A percentile compares a stretch with the other conserved stretches of the same genome.
Evolutionary conservation across 2,113 vertebrate species (phyloP).

Genomic region (Cyanistes caeruleus): DNA sequence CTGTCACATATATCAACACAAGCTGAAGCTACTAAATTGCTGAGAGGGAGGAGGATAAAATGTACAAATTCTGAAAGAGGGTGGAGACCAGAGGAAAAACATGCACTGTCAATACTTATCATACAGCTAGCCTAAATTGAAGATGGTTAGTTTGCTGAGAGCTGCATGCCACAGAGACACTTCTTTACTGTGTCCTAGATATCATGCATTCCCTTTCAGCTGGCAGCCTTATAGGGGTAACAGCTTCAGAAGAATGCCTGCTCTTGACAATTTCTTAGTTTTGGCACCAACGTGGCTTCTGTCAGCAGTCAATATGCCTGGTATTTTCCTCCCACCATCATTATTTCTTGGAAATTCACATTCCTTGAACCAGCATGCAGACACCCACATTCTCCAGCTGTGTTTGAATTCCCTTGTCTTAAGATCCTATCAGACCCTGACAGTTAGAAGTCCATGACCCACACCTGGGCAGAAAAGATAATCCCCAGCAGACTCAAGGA

Average conservation of each 20-base stretch:
- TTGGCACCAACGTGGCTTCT: conserved; percentile 1
- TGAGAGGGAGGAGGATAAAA: neutral
- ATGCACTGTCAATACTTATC: neutral
- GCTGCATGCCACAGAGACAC: neutral
- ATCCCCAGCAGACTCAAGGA: neutral
- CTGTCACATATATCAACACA: neutral
- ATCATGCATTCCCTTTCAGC: neutral
- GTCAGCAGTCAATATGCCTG: conserved; percentile 7
- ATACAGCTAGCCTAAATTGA: neutral
- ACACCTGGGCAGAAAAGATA: neutral
- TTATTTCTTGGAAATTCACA: conserved; percentile 55
- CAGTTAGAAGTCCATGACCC: neutral
- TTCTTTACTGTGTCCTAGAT: neutral
- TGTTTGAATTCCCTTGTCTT: conserved; percentile 29
- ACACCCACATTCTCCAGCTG: conserved; percentile 30
- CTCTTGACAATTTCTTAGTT: neutral
- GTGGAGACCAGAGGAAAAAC: neutral
- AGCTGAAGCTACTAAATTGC: conserved; percentile 1
- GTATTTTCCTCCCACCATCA: conserved; percentile 28
- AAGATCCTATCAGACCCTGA: neutral
- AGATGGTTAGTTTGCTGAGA: conserved; percentile 10
- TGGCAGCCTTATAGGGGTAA: conserved; percentile 7
- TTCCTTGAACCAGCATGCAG: conserved; percentile 37
- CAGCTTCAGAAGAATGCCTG: conserved; percentile 7
- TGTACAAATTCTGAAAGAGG: neutral